Percentiles rank a stretch among this genome's conserved stretches.
phyloP scores from a whole-genome alignment of 2,797 vertebrate genomes.

The Chaetodon trifasciatus region DNA sequence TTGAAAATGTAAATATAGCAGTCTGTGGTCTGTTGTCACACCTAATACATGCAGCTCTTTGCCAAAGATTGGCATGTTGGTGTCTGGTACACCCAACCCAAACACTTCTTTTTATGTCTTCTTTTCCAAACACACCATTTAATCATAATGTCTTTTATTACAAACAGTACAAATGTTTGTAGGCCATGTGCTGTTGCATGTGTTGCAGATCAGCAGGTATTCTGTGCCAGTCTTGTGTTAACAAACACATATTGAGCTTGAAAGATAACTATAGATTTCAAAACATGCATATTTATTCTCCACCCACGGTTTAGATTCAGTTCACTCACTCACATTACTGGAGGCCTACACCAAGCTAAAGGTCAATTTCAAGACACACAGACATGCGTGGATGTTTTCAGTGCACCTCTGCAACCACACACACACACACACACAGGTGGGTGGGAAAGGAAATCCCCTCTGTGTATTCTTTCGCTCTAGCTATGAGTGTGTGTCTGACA shows the following conservation, averaged over 20 bases:
- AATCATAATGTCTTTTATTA: too few species aligned
- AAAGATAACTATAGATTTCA: background rate
- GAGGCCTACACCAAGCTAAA: background rate
- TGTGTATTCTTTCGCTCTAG: background rate
- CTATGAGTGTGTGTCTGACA: slow-evolving; percentile 24
- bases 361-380: slow-evolving; percentile 3
- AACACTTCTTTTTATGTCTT: too few species aligned
- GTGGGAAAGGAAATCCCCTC: slow-evolving; percentile 21
- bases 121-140: too few species aligned
- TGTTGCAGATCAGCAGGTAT: background rate
- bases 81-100: too few species aligned
- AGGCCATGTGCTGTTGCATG: too few species aligned
- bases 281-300: slow-evolving; percentile 4
- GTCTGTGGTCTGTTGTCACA: background rate
- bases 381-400: background rate
- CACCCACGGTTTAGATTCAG: background rate
- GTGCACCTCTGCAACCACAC: slow-evolving; percentile 11
- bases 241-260: background rate
- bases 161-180: too few species aligned
- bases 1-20: too few species aligned
- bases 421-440: background rate
- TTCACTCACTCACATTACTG: background rate
- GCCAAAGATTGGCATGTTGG: too few species aligned
- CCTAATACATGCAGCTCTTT: too few species aligned
- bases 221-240: background rate